Conservation (phyloP, 2,797 vertebrate genomes). For the Rhabdophis nuchalis region DNA sequence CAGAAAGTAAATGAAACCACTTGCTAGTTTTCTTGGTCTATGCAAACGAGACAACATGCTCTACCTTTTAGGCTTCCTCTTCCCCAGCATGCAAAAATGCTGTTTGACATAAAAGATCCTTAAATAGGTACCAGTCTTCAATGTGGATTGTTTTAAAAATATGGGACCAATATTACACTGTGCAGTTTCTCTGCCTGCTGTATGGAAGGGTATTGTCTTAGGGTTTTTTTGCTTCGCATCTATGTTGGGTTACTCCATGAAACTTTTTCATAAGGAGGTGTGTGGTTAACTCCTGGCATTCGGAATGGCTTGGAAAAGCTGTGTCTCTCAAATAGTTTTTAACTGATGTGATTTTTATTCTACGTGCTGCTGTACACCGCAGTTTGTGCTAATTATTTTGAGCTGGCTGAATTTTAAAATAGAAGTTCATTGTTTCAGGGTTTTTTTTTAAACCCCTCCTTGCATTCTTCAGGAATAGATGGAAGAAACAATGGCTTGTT, state of each 20-base stretch:
- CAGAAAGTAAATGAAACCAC: neutral
- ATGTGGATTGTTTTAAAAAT: neutral
- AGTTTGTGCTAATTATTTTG: neutral
- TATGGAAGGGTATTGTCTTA: neutral
- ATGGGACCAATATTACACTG: neutral
- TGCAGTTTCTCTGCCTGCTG: neutral
- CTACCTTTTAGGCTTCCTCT: neutral
- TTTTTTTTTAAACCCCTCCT: neutral
- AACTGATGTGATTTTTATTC: neutral
- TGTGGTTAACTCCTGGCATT: neutral
- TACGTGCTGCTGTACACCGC: neutral
- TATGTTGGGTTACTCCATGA: neutral
- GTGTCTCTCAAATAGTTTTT: neutral
- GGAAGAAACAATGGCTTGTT: neutral
- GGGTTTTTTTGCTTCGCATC: neutral
- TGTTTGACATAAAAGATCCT: neutral
- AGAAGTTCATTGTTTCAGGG: neutral
- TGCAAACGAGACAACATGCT: neutral
- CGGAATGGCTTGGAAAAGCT: neutral
- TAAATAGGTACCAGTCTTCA: neutral
- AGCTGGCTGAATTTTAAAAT: neutral
- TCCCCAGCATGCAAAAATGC: neutral
- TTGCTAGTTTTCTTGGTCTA: neutral
- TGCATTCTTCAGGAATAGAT: neutral
- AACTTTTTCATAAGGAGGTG: neutral